A percentile compares a stretch with the other conserved stretches of the same genome.
phyloP scores from a whole-genome alignment of 1,140 invertebrate species.

The Drosophila dunni region DNA sequence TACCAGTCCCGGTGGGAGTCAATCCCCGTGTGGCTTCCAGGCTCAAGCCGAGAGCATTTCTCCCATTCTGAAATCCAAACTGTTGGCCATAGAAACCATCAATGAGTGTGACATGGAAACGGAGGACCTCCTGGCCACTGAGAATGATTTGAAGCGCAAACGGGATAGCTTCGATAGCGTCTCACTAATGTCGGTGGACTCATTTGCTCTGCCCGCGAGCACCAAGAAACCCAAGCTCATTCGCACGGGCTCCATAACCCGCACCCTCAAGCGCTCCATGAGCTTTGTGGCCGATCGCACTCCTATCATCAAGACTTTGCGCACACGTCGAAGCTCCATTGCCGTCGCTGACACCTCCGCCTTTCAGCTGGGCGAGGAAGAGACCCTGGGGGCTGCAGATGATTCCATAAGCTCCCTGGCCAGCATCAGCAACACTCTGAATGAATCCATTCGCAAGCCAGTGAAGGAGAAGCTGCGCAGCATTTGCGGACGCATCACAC shows the following conservation, averaged over 20 bases:
- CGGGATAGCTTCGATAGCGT: conserved; percentile 79
- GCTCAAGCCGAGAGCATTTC: conserved; percentile 62
- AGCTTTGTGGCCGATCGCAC: conserved; percentile 79
- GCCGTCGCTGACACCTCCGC: conserved; percentile 60
- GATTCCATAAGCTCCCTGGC: conserved; percentile 77
- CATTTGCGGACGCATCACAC: conserved; percentile 70
- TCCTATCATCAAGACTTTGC: conserved; percentile 74
- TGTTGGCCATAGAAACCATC: conserved; percentile 45
- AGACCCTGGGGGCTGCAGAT: conserved; percentile 50
- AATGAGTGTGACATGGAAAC: conserved; percentile 66
- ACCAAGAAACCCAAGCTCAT: conserved; percentile 81
- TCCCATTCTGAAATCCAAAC: conserved; percentile 66
- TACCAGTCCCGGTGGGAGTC: conserved; percentile 28
- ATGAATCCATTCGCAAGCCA: conserved; percentile 77
- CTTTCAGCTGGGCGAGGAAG: conserved; percentile 46
- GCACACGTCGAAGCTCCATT: conserved; percentile 76
- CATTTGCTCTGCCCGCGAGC: conserved; percentile 69
- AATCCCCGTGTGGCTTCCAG: conserved; percentile 46
- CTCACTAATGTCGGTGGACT: conserved; percentile 79
- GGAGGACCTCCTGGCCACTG: conserved; percentile 47
- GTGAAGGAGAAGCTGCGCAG: conserved; percentile 77
- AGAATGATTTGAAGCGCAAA: conserved; percentile 76
- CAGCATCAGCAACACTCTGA: conserved; percentile 69
- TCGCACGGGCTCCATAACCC: conserved; percentile 78
- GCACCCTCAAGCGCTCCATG: conserved; percentile 75